Base-by-base conservation (phyloP, 2,888 invertebrate genomes). In the Aspidapion aeneum region DNA sequence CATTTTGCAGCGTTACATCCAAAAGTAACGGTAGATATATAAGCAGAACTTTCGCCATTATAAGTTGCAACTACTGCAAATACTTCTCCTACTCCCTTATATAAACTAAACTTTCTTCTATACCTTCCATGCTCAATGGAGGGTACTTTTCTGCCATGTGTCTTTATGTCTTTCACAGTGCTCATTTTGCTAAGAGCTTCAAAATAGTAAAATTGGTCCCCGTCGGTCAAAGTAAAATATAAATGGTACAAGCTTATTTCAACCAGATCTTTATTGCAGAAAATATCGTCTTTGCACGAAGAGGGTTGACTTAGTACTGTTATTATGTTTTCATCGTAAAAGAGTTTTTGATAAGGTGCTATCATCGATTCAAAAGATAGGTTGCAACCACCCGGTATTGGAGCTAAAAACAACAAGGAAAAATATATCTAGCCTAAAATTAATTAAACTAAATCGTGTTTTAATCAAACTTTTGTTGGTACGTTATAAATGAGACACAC, bases 361-460 rank as follows among this genome's bases (percentile, higher is more conserved):
- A 84, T 82, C 68, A 84, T 80, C 1, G 67, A 71, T 51, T 85
- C 78, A 69, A 87, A 87, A 71, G 88, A 89, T 83, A 88, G 83
- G 73, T 90, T 91, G 75, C 92, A 92, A 18, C 90, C 92, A 50
- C 93, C 93, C 18, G 92, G 91, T 68, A 90, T 80, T 0, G 92
- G 92, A 75, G 86, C 92, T 92, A 78, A 65, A 81, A 71, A 48
- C n/a, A n/a, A n/a, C n/a, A n/a, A n/a, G n/a, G n/a, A n/a, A n/a
- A n/a, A n/a, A n/a, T n/a, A n/a, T n/a, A n/a, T n/a, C n/a, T n/a
- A n/a, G n/a, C n/a, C n/a, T n/a, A n/a, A n/a, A n/a, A n/a, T n/a
- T n/a, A n/a, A n/a, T n/a, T n/a, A n/a, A n/a, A n/a, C n/a, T n/a
- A n/a, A n/a, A n/a, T n/a, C n/a, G n/a, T n/a, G n/a, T n/a, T n/a